Evolutionary conservation across 2,113 vertebrate genomes (phyloP), one percentile per base, ranked within the genome.

Genomic region (Thymallus thymallus): DNA sequence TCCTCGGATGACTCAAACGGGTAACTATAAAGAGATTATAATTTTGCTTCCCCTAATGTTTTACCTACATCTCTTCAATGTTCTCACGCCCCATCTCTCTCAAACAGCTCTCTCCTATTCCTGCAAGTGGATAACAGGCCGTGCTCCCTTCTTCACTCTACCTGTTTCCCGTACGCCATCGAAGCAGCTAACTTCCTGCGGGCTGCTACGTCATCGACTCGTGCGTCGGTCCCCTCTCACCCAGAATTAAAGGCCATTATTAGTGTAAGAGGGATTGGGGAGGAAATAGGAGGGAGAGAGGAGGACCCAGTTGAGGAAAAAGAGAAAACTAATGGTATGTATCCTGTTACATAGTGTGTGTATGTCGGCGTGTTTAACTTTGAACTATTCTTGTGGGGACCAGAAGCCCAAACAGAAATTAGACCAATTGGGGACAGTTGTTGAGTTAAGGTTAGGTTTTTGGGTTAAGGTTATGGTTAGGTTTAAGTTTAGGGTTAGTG

Each of bases 91-190:
- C 24, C 58, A 68, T 72, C 62, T 68, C 13, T 85, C 24, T 73
- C 35, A 45, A 7, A 12, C 80, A 97, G 96, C 71, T 94, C 93
- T 55, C 90, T 96, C 76, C 82, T 96, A 71, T 94, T 95, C 76
- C 93, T 97, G 80, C 93, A 94, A 72, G 87, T 96, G 81, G 94
- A 95, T 76, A 85, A 92, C 83, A 92, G 90, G 78, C 91, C 75
- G 3, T 96, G 94, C 78, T 86, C 86, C 85, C 89, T 23, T 60
- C 67, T 78, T 26, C 80, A 82, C n/a, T 73, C 80, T 72, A 87
- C 85, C 85, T 93, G 90, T 83, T 94, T 89, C 84, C 91, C 78
- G 0, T 88, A 84, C 30, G 88, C 94, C 14, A 85, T 81, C 0
- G 90, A 93, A 24, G 94, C 92, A 0, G 94, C 92, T 72, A 87